phyloP scores from a whole-genome alignment of 1,140 invertebrate genomes.

The Brachionus rubens region DNA sequence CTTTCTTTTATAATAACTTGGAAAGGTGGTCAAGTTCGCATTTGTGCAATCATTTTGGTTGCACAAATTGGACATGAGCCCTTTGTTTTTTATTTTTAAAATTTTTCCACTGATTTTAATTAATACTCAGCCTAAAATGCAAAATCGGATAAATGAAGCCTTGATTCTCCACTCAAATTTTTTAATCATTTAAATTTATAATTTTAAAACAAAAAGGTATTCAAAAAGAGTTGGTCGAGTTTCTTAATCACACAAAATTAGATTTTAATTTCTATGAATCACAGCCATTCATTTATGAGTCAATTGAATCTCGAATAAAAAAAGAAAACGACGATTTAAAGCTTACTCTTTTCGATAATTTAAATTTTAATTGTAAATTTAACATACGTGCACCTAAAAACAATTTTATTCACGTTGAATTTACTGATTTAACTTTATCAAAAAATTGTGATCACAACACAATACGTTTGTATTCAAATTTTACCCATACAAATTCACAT shows the following conservation, averaged over 20 bases:
- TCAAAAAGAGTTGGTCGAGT: not conserved
- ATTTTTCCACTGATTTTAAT: too few species aligned
- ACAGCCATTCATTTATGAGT: not conserved
- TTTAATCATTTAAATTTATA: not conserved
- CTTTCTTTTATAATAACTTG: too few species aligned
- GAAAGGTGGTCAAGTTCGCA: too few species aligned
- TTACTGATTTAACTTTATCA: not conserved
- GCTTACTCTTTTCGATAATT: slow-evolving; percentile 19
- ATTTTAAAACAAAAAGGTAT: too few species aligned
- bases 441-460: slow-evolving; percentile 24
- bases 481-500: not conserved
- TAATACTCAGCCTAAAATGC: too few species aligned
- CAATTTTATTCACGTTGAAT: slow-evolving; percentile 32
- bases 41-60: too few species aligned
- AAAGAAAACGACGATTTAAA: slow-evolving; percentile 32
- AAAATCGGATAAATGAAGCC: not conserved
- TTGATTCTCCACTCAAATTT: not conserved
- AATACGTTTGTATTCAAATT: slow-evolving; percentile 31
- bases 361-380: slow-evolving; percentile 40
- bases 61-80: too few species aligned
- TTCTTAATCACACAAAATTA: not conserved
- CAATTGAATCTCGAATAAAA: not conserved
- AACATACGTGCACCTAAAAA: slow-evolving; percentile 2
- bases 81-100: too few species aligned
- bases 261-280: slow-evolving; percentile 13